phyloP scores from a whole-genome alignment of 2,888 invertebrate species.

The Gerris lacustris region DNA sequence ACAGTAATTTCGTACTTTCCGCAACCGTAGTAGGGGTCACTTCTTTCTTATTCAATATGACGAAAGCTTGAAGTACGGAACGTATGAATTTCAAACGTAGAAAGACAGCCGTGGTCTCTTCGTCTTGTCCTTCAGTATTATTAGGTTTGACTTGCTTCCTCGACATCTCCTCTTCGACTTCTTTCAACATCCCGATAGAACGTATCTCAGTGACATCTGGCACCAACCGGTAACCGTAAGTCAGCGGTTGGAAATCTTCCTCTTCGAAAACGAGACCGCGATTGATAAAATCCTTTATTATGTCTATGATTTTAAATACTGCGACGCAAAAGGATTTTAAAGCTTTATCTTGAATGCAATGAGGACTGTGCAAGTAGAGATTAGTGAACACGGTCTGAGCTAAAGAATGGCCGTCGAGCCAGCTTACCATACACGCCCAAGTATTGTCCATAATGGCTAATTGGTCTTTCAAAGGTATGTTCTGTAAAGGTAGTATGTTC shows the following conservation, averaged over 20 bases:
- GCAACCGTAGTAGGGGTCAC: conserved; percentile 53
- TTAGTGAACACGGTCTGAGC: conserved; percentile 97
- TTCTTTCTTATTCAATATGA: conserved; percentile 43
- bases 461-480: conserved; percentile 62
- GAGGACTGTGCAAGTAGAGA: conserved; percentile 83
- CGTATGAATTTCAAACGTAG: conserved; percentile 76
- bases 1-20: conserved; percentile 60
- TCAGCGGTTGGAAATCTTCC: conserved; percentile 91
- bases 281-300: conserved; percentile 76
- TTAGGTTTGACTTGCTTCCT: conserved; percentile 50
- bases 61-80: conserved; percentile 62
- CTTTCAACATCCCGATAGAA: conserved; percentile 67
- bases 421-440: conserved; percentile 85
- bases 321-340: conserved; percentile 77
- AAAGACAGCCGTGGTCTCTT: conserved; percentile 54
- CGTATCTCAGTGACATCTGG: conserved; percentile 71
- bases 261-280: conserved; percentile 82
- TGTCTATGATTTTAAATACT: conserved; percentile 76
- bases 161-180: conserved; percentile 81
- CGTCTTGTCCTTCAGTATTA: conserved; percentile 35
- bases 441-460: conserved; percentile 92
- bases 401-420: conserved; percentile 92
- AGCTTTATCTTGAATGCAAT: conserved; percentile 65
- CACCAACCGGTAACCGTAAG: conserved; percentile 75
- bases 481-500: conserved; percentile 62